Conservation (phyloP, 1,140 invertebrate species). For the Ostrea edulis region DNA sequence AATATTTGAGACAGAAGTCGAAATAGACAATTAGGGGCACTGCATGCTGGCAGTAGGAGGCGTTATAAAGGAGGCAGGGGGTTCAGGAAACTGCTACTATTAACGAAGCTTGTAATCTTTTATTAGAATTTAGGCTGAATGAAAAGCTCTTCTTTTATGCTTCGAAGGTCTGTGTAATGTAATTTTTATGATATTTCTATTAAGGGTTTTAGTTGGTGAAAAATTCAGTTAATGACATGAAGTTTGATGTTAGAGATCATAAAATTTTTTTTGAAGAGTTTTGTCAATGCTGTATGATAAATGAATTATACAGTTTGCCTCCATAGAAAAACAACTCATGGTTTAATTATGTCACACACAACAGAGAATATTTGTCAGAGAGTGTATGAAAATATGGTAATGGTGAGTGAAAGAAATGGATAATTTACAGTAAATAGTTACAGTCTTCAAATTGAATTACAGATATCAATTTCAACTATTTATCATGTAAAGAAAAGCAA, state of each 20-base stretch:
- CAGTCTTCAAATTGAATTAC: neutral
- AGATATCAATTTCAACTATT: neutral
- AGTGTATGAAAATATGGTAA: too few species aligned
- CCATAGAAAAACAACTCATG: neutral
- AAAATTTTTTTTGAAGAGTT: neutral
- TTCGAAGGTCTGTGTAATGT: neutral
- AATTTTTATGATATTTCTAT: slow-evolving; percentile 27
- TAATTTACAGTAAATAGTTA: neutral
- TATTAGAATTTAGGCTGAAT: neutral
- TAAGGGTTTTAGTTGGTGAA: neutral
- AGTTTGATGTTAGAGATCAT: neutral
- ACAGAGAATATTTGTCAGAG: neutral
- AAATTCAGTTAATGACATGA: slow-evolving; percentile 27
- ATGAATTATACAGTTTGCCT: too few species aligned
- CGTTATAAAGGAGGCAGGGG: neutral
- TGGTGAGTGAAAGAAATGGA: neutral
- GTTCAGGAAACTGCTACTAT: neutral
- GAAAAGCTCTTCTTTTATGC: neutral
- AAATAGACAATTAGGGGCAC: slow-evolving; percentile 18
- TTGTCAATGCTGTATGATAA: neutral
- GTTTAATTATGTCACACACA: neutral
- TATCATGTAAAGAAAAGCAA: too few species aligned
- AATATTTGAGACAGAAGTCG: slow-evolving; percentile 13
- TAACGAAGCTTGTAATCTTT: neutral
- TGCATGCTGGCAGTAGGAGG: neutral